These are phyloP conservation scores for Saccopteryx leptura DNA, from an alignment of 2,113 vertebrate species.

Conservation along the genomic window DNA sequence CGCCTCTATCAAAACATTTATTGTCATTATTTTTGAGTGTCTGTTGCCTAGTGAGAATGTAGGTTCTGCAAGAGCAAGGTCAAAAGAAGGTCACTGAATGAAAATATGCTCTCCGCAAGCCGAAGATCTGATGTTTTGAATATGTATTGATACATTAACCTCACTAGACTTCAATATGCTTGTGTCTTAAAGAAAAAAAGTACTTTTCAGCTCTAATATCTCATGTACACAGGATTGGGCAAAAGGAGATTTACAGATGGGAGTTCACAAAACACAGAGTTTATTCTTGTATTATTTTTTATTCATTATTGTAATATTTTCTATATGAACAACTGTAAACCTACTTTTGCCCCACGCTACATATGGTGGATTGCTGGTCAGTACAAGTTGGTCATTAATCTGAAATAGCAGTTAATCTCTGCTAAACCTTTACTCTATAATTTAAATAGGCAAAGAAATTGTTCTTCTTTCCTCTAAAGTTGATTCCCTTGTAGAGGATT, in stretches of 20 bases:
- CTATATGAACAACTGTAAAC: too few relatives aligned
- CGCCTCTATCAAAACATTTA: neutral
- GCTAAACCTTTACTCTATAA: neutral
- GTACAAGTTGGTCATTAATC: neutral
- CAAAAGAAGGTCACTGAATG: neutral
- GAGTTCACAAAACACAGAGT: too few relatives aligned
- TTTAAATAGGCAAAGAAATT: neutral
- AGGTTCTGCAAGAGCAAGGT: neutral
- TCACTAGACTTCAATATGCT: conserved; percentile 23
- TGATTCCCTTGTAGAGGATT: neutral
- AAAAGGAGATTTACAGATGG: too few relatives aligned
- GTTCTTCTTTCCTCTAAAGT: neutral
- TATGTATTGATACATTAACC: neutral
- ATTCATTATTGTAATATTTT: too few relatives aligned
- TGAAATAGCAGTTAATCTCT: conserved; percentile 12
- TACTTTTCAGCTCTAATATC: neutral
- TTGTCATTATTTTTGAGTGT: neutral
- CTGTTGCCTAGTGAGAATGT: neutral
- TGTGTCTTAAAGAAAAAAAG: neutral
- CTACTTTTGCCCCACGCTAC: too few relatives aligned
- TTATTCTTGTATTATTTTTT: too few relatives aligned
- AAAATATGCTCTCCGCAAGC: neutral
- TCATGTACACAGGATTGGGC: neutral
- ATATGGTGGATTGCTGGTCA: neutral
- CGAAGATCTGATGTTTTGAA: conserved; percentile 12